phyloP scores from a whole-genome alignment of 2,888 invertebrate species.

The Drosophila conformis region DNA sequence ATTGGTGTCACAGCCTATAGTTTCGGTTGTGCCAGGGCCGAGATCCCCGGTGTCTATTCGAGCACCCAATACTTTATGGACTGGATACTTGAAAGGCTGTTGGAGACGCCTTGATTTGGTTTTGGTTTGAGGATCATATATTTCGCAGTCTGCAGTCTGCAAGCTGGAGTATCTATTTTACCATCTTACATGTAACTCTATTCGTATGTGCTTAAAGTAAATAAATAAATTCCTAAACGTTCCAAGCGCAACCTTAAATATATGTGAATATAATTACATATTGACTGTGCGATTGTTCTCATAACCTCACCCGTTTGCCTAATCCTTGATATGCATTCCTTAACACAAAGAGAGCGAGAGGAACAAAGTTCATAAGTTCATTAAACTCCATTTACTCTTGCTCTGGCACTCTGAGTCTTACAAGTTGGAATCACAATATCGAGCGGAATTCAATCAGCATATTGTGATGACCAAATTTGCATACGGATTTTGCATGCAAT shows the following conservation, averaged over 20 bases:
- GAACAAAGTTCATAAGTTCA: too few species aligned
- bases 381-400: too few species aligned
- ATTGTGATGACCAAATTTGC: too few species aligned
- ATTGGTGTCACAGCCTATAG: constrained; percentile 90
- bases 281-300: constrained; percentile 55
- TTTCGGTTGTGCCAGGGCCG: constrained; percentile 87
- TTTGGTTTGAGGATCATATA: not conserved
- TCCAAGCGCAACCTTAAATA: constrained; percentile 40
- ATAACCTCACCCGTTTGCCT: constrained; percentile 41
- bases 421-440: too few species aligned
- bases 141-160: constrained; percentile 1
- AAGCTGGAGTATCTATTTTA: constrained; percentile 16
- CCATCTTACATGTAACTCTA: not conserved
- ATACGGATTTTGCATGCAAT: too few species aligned
- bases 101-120: constrained; percentile 62
- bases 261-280: constrained; percentile 35
- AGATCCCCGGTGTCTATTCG: constrained; percentile 88
- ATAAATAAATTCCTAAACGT: constrained; percentile 22
- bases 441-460: too few species aligned
- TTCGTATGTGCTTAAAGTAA: constrained; percentile 21
- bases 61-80: constrained; percentile 87
- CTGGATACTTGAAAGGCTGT: constrained; percentile 87
- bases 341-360: too few species aligned
- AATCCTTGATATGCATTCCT: constrained; percentile 57
- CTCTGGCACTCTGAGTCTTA: too few species aligned